Base-by-base conservation (phyloP, 2,797 vertebrate species). In the Cygnus olor region DNA sequence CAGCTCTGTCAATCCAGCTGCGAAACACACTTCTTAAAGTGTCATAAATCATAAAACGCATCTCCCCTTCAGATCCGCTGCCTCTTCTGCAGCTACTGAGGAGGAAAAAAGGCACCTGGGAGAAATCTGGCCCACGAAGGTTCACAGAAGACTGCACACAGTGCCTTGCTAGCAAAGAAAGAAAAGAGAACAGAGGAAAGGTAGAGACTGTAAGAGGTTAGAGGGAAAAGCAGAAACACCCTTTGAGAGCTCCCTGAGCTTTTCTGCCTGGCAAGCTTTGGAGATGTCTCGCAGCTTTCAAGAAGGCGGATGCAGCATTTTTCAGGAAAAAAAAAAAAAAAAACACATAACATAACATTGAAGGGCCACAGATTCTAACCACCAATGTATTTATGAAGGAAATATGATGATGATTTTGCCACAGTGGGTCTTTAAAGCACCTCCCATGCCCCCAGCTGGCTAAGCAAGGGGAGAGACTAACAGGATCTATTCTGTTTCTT, bases 121-220 rank as follows among this genome's bases (percentile, higher is more conserved):
- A 97, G 91, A 96, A 96, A 95, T 76, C 88, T 71, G 89, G 89
- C 77, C 94, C 86, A 89, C 81, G 80, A 95, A 97, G 96, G 95
- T 97, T 97, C 94, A 95, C 86, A 96, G 90, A 93, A 97, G 92
- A 97, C 66, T 96, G 96, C 97, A 88, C 96, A 97, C 94, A 85
- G 89, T 7, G 76, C 90, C 93, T 95, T 56, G 53, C 93, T 57
- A 25, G 90, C 45, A 42, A 85, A 95, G 95, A 82, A 83, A 94
- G 92, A 93, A 81, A 92, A 94, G 89, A 92, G 93, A 97, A 94
- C 91, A 92, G 86, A 96, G 88, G 63, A 80, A 93, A 94, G 81
- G 79, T 40, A 93, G 79, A 84, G 88, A 56, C 80, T 79, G 38
- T 56, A 85, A 84, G 88, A 91, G 95, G 93, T 94, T 89, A 94